Conservation (phyloP, 2,797 vertebrate species). For the Molothrus ater region DNA sequence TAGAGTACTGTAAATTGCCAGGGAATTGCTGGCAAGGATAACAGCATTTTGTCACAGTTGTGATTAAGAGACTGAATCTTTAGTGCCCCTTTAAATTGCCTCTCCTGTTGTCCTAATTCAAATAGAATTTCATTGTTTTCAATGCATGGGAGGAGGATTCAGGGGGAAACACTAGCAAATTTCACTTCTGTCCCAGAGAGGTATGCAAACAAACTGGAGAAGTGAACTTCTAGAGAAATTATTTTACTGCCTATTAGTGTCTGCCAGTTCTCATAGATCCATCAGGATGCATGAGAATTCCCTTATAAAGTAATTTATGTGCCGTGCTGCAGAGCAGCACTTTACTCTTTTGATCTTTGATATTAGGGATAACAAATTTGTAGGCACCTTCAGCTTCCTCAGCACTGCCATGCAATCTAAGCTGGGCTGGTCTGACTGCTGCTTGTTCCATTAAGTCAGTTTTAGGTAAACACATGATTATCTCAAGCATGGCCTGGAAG, state of each 20-base stretch:
- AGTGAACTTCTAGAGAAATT: conserved; percentile 22
- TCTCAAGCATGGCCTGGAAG: not conserved
- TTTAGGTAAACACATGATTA: not conserved
- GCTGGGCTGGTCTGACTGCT: not conserved
- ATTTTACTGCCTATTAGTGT: conserved; percentile 27
- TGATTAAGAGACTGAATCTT: conserved; percentile 37
- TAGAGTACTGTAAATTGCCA: conserved; percentile 15
- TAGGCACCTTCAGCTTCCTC: not conserved
- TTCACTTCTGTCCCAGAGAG: conserved; percentile 6
- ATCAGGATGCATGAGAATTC: not conserved
- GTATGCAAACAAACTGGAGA: conserved; percentile 25
- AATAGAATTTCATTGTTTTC: conserved; percentile 51
- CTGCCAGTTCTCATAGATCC: not conserved
- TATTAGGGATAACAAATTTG: not conserved
- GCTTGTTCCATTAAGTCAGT: not conserved
- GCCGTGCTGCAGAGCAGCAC: not conserved
- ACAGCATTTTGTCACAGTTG: conserved; percentile 34
- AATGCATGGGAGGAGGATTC: not conserved
- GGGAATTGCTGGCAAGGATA: conserved; percentile 10
- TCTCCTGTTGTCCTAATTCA: conserved; percentile 47
- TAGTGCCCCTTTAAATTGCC: conserved; percentile 38
- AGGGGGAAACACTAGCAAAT: conserved; percentile 2
- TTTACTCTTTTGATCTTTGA: conserved; percentile 10
- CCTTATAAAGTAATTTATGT: not conserved
- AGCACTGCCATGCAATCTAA: not conserved